Conservation (phyloP, 2,113 vertebrate species). For the Leucosticte australis region DNA sequence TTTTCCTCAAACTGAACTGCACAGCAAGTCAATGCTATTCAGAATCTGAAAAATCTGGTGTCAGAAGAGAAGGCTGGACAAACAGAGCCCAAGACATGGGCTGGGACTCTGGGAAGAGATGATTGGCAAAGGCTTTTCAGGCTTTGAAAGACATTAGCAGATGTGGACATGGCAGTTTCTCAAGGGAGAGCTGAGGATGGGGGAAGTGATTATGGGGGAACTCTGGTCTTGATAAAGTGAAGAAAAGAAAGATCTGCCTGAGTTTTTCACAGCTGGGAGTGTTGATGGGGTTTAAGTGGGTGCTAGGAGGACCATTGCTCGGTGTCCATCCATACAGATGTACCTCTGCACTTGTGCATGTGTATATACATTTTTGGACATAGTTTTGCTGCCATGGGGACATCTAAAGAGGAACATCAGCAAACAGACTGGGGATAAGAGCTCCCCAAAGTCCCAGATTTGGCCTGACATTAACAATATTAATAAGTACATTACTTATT, state of each 20-base stretch:
- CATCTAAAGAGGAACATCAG: neutral
- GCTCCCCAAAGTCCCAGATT: neutral
- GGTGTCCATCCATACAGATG: neutral
- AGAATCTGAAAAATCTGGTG: neutral
- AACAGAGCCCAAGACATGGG: neutral
- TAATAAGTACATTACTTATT: neutral
- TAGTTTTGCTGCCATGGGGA: neutral
- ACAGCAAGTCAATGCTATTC: neutral
- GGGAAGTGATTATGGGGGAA: fast-evolving
- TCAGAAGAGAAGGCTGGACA: neutral
- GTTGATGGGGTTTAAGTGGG: neutral
- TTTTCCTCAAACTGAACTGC: neutral
- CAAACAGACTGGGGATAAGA: neutral
- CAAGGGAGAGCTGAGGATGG: neutral
- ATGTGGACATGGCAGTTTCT: neutral
- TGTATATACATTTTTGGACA: neutral
- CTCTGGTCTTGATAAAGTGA: neutral
- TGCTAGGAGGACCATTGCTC: neutral
- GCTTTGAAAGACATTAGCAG: neutral
- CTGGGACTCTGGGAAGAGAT: too few relatives aligned
- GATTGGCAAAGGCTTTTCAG: neutral
- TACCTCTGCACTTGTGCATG: neutral
- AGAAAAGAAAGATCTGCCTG: neutral
- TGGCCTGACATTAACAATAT: neutral
- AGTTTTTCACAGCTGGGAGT: neutral